Evolutionary conservation across 2,888 invertebrate species (phyloP).

Genomic region (Heteropelma amictum): DNA sequence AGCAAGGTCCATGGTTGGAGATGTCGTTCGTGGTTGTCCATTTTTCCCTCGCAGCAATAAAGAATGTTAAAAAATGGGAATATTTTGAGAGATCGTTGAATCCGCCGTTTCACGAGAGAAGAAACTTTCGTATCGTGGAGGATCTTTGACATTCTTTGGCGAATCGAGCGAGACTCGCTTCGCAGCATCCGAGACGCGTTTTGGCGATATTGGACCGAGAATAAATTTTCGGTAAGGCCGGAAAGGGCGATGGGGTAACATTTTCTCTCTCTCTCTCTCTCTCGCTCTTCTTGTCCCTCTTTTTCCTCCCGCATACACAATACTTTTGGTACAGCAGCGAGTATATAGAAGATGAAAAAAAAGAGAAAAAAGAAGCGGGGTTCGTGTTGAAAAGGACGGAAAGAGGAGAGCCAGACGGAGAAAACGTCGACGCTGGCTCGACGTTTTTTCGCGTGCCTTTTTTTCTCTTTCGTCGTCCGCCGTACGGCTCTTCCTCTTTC

Average conservation of each 20-base stretch:
- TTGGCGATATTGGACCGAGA: constrained; percentile 54
- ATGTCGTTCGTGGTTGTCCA: no score
- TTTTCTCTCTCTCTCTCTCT: constrained; percentile 8
- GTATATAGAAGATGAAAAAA: not conserved
- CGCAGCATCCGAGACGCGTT: constrained; percentile 30
- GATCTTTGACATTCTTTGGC: not conserved
- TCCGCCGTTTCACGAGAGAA: not conserved
- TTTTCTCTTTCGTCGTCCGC: constrained; percentile 13
- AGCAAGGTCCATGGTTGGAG: no score
- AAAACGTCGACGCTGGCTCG: constrained; percentile 38
- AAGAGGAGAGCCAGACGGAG: not conserved
- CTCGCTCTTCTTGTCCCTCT: not conserved
- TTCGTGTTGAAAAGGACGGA: constrained; percentile 38
- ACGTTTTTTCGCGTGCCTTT: constrained; percentile 21
- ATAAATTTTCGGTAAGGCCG: constrained; percentile 56
- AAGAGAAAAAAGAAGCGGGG: not conserved
- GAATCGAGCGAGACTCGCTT: not conserved
- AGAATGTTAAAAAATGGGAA: no score
- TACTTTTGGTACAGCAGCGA: constrained; percentile 31
- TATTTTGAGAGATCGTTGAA: no score
- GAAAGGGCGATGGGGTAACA: constrained; percentile 9
- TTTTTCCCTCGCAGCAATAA: no score
- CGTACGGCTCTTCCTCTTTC: constrained; percentile 24
- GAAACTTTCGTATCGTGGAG: not conserved
- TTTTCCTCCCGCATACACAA: not conserved